These are phyloP conservation scores for Buceros bicornis DNA, from an alignment of 2,797 vertebrate species.

Conservation along the genomic window DNA sequence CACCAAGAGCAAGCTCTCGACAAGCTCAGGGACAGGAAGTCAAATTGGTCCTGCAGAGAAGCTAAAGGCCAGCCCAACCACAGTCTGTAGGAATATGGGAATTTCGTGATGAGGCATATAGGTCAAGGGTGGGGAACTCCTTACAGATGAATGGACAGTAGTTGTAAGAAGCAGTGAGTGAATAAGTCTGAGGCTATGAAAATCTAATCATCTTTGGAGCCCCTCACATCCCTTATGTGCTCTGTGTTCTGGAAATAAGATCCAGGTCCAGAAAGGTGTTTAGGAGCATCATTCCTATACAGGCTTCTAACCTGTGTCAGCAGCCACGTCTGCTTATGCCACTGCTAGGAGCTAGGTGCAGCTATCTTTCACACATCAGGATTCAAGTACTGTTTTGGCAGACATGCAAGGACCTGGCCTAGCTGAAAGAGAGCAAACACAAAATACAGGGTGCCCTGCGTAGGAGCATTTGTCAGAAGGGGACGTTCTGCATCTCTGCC, in stretches of 20 bases:
- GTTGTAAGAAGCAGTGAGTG: background rate
- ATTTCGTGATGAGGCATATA: background rate
- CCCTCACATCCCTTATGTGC: background rate
- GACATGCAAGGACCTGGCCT: background rate
- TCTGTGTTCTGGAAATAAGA: background rate
- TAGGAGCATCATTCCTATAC: background rate
- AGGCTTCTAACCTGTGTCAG: background rate
- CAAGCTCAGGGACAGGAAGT: background rate
- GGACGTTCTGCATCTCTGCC: conserved; percentile 5
- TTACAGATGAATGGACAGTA: background rate
- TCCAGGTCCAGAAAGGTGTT: background rate
- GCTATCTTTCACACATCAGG: background rate
- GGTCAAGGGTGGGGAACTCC: background rate
- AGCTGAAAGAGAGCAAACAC: background rate
- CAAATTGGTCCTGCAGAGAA: background rate
- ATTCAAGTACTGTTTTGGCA: background rate
- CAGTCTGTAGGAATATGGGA: background rate
- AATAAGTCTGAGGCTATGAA: background rate
- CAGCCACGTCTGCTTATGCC: background rate
- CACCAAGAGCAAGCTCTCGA: background rate
- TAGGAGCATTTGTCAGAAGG: background rate
- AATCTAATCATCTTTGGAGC: background rate
- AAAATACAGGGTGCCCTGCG: background rate
- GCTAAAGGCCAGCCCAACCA: background rate
- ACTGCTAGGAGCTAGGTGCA: background rate